phyloP scores from a whole-genome alignment of 64 coral and sea anemone species.

The Hydrozoanthus tunicans region DNA sequence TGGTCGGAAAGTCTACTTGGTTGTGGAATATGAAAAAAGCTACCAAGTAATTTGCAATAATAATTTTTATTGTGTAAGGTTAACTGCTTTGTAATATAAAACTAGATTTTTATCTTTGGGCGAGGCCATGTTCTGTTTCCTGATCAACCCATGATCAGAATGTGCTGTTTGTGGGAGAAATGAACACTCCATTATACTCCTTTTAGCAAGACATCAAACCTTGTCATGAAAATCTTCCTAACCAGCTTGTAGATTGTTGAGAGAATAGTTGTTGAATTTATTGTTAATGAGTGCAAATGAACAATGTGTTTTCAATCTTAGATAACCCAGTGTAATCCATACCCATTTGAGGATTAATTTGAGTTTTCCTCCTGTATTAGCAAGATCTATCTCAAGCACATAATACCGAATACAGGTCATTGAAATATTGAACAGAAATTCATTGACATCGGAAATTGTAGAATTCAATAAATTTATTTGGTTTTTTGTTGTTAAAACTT shows the following conservation, averaged over 20 bases:
- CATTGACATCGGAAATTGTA: background rate
- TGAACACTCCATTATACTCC: constrained; percentile 20
- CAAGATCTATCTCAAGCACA: background rate
- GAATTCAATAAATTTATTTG: background rate
- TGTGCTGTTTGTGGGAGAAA: no score
- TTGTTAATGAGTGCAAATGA: background rate
- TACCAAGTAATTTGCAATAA: background rate
- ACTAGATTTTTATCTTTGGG: constrained; percentile 36
- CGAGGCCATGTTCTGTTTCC: constrained; percentile 4
- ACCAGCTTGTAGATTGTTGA: constrained; percentile 23
- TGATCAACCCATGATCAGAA: background rate
- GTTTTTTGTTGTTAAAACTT: background rate
- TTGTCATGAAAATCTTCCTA: constrained; percentile 8
- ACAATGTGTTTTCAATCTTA: constrained; percentile 16
- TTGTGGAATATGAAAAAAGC: no score
- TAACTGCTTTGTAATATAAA: background rate
- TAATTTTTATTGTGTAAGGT: background rate
- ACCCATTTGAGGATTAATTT: background rate
- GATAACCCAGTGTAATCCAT: constrained; percentile 32
- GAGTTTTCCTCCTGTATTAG: background rate
- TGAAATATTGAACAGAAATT: background rate
- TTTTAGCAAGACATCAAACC: constrained; percentile 36
- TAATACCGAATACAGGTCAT: no score
- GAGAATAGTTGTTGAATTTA: constrained; percentile 1
- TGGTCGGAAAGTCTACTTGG: no score